Conservation (phyloP, 1,140 invertebrate genomes). For the Drosophila bipectinata region DNA sequence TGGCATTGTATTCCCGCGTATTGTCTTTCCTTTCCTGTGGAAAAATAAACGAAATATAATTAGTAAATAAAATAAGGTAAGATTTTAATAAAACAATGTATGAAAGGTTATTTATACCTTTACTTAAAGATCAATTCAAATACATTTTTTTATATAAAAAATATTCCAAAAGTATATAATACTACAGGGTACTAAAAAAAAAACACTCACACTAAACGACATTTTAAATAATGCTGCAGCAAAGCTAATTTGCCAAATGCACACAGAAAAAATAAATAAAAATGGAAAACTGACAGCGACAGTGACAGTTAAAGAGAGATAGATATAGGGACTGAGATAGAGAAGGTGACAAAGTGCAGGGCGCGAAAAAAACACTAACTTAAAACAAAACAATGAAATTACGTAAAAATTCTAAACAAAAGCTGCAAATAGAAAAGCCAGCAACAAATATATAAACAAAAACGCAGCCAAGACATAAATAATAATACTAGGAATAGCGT, state of each 20-base stretch:
- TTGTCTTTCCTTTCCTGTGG: conserved; percentile 8
- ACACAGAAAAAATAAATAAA: conserved; percentile 23
- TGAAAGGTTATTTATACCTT: too few species aligned
- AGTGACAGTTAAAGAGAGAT: conserved; percentile 4
- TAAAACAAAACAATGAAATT: conserved; percentile 46
- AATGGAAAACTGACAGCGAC: neutral
- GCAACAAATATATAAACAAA: conserved; percentile 49
- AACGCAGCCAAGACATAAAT: conserved; percentile 25
- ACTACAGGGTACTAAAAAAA: conserved; percentile 1
- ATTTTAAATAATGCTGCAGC: conserved; percentile 41
- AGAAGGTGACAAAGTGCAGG: conserved; percentile 52
- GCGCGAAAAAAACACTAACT: conserved; percentile 34
- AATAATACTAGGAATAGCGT: conserved; percentile 20
- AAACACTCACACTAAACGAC: conserved; percentile 40
- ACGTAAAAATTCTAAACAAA: conserved; percentile 65
- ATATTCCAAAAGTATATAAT: neutral
- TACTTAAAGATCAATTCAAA: too few species aligned
- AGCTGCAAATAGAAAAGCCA: conserved; percentile 25
- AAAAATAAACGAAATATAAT: neutral
- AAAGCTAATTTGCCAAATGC: conserved; percentile 59
- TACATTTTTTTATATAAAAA: too few species aligned
- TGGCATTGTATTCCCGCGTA: conserved; percentile 18
- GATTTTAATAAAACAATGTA: too few species aligned
- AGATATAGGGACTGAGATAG: conserved; percentile 4
- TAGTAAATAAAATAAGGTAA: neutral